Evolutionary conservation across 2,797 vertebrate genomes (phyloP).

Genomic region (Spizella passerina): DNA sequence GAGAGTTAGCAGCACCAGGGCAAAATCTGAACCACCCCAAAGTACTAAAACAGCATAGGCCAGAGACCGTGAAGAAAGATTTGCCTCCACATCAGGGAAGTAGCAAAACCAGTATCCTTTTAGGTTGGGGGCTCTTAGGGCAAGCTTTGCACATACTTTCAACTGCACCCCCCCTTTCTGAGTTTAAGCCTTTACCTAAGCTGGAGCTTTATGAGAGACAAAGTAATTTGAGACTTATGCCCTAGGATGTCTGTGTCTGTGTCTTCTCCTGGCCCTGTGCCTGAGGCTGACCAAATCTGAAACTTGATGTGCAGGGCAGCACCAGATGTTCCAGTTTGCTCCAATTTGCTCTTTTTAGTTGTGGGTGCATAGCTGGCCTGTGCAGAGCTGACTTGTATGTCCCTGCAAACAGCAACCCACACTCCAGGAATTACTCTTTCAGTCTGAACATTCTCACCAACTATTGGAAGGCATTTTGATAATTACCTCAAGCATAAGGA

Average conservation of each 20-base stretch:
- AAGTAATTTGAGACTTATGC: neutral
- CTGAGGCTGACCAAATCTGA: neutral
- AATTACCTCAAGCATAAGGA: neutral
- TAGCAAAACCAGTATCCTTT: neutral
- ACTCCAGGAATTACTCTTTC: neutral
- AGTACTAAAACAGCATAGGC: neutral
- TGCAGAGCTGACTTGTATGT: neutral
- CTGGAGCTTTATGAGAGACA: neutral
- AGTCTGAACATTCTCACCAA: neutral
- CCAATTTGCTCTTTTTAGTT: neutral
- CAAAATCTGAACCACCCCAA: neutral
- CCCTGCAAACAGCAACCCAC: neutral
- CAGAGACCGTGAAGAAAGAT: neutral
- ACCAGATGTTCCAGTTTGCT: neutral
- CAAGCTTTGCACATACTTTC: neutral
- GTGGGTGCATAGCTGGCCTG: neutral
- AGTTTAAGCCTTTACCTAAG: neutral
- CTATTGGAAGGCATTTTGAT: conserved; percentile 26
- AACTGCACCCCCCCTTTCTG: neutral
- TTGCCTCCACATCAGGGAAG: neutral
- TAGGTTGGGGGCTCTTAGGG: neutral
- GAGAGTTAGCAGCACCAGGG: neutral
- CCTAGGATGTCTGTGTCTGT: neutral
- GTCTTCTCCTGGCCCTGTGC: accelerated
- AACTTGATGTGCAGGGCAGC: neutral